phyloP scores from a whole-genome alignment of 2,888 invertebrate genomes.

The Dolichopus griseipennis region DNA sequence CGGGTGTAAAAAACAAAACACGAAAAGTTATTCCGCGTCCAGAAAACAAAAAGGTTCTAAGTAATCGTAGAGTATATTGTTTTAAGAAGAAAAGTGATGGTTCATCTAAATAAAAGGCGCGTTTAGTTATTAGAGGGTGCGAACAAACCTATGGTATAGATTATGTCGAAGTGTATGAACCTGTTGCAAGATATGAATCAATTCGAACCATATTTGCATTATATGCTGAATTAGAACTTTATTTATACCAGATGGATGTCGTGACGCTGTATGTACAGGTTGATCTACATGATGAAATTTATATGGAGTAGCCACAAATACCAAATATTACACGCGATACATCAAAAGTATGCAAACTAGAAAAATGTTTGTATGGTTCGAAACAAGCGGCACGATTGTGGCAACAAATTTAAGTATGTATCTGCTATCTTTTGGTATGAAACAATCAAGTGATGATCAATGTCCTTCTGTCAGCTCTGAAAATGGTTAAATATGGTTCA shows the following conservation, averaged over 20 bases:
- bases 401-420: not conserved
- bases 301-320: constrained; percentile 5
- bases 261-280: not conserved
- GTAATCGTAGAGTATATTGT: not conserved
- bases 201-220: not conserved
- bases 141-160: not conserved
- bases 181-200: not conserved
- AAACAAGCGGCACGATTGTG: constrained; percentile 16
- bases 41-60: not conserved
- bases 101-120: not conserved
- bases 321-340: no score
- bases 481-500: not conserved
- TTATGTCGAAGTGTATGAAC: constrained; percentile 3
- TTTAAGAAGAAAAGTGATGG: not conserved
- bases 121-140: not conserved
- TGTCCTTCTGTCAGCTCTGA: not conserved
- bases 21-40: not conserved
- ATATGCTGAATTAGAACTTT: not conserved
- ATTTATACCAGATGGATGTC: constrained; percentile 9
- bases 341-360: not conserved
- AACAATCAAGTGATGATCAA: not conserved
- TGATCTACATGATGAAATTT: constrained; percentile 7
- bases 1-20: not conserved
- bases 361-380: not conserved
- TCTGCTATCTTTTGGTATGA: not conserved